Evolutionary conservation across 1,140 invertebrate species (phyloP).

Genomic region (Whitmania pigra): DNA sequence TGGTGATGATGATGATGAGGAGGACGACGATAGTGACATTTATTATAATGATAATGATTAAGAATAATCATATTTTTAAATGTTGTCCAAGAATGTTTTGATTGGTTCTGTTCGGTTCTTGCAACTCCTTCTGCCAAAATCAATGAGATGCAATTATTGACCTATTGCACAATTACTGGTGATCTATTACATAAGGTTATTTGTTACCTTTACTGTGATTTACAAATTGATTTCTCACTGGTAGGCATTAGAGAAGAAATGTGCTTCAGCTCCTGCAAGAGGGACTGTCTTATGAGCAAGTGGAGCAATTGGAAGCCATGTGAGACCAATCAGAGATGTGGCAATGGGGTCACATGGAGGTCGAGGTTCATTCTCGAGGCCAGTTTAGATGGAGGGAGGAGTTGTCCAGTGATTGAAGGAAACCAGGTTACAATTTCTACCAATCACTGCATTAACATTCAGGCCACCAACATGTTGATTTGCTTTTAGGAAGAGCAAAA

Average conservation of each 20-base stretch:
- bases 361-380: slow-evolving; percentile 19
- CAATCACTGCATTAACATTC: background rate
- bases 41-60: too few relatives aligned
- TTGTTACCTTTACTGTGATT: too few relatives aligned
- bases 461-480: background rate
- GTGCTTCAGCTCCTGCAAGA: slow-evolving; percentile 23
- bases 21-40: too few relatives aligned
- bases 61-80: too few relatives aligned
- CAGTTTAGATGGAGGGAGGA: slow-evolving; percentile 22
- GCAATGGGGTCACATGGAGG: slow-evolving; percentile 14
- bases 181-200: too few relatives aligned
- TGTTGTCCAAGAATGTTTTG: too few relatives aligned
- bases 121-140: too few relatives aligned
- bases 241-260: slow-evolving; percentile 21
- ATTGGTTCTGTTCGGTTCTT: too few relatives aligned
- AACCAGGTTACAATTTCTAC: slow-evolving; percentile 4
- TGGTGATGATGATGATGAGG: too few relatives aligned
- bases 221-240: too few relatives aligned
- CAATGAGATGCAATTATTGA: too few relatives aligned
- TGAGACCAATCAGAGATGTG: slow-evolving; percentile 15
- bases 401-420: slow-evolving; percentile 21
- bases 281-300: slow-evolving; percentile 23
- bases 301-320: slow-evolving; percentile 23
- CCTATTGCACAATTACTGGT: too few relatives aligned
- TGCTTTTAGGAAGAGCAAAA: slow-evolving; percentile 19